Conservation (phyloP, 2,797 vertebrate species). For the Xenops minutus region DNA sequence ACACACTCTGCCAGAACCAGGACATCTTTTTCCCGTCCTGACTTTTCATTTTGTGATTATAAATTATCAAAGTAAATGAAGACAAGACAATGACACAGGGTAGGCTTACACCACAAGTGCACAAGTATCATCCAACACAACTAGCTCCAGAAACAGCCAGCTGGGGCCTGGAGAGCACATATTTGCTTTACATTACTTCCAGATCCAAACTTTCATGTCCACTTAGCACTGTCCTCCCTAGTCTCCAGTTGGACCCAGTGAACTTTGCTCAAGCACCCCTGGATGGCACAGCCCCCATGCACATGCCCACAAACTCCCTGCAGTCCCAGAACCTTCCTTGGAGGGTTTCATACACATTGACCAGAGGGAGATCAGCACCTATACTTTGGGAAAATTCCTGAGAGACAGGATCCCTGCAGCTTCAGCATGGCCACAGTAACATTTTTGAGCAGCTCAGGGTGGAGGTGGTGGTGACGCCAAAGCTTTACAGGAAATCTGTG, state of each 20-base stretch:
- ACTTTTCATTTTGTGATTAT: not conserved
- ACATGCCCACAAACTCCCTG: rapidly evolving
- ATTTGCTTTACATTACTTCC: not conserved
- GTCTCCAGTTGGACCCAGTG: not conserved
- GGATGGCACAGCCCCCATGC: not conserved
- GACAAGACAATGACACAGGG: not conserved
- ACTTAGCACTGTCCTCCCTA: not conserved
- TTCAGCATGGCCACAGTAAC: not conserved
- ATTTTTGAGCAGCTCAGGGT: not conserved
- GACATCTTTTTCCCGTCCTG: not conserved
- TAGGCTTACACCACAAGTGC: not conserved
- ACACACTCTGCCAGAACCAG: not conserved
- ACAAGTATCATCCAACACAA: not conserved
- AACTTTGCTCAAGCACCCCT: not conserved
- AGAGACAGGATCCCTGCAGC: not conserved
- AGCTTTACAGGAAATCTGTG: constrained; percentile 14
- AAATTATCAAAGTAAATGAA: not conserved
- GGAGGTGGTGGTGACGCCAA: not conserved
- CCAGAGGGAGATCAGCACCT: not conserved
- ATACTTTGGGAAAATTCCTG: not conserved
- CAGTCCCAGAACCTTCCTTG: not conserved
- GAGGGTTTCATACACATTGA: not conserved
- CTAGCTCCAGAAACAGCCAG: not conserved
- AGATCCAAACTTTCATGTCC: not conserved
- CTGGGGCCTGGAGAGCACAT: not conserved